These are phyloP conservation scores for Tinea trinotella DNA, from an alignment of 2,888 invertebrate species.

Conservation along the genomic window DNA sequence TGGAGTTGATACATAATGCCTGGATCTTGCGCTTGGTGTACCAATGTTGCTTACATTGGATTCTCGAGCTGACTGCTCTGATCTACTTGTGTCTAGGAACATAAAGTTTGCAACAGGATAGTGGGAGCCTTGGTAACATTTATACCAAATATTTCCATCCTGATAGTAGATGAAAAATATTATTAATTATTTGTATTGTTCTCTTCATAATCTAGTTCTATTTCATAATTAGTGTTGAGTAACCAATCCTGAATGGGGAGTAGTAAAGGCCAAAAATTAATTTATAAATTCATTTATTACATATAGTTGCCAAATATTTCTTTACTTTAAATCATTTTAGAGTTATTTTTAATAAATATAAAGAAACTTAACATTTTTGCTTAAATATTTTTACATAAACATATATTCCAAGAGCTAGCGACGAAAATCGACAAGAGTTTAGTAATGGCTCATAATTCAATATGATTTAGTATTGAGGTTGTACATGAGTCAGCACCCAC, in stretches of 20 bases:
- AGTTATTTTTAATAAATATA: neutral
- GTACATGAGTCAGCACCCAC: too few relatives aligned
- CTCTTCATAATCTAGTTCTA: neutral
- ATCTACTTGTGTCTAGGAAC: too few relatives aligned
- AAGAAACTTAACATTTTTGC: neutral
- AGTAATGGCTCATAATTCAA: too few relatives aligned
- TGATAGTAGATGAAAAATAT: conserved; percentile 25
- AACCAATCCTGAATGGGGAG: neutral
- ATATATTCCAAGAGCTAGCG: too few relatives aligned
- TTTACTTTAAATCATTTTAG: too few relatives aligned
- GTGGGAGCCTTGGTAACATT: conserved; percentile 57
- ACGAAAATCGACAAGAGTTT: too few relatives aligned
- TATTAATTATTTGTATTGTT: neutral
- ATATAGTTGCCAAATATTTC: neutral
- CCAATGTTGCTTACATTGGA: neutral
- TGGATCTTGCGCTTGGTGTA: neutral
- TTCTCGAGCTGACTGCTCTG: neutral
- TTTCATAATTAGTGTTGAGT: neutral
- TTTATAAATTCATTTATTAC: neutral
- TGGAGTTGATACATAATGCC: neutral
- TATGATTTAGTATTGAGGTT: too few relatives aligned
- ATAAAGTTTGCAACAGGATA: conserved; percentile 52
- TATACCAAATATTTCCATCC: conserved; percentile 56
- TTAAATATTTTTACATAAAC: neutral
- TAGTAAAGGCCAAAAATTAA: neutral